Evolutionary conservation across 2,888 invertebrate species (phyloP).

Genomic region (Archaeoteleia sp.): DNA sequence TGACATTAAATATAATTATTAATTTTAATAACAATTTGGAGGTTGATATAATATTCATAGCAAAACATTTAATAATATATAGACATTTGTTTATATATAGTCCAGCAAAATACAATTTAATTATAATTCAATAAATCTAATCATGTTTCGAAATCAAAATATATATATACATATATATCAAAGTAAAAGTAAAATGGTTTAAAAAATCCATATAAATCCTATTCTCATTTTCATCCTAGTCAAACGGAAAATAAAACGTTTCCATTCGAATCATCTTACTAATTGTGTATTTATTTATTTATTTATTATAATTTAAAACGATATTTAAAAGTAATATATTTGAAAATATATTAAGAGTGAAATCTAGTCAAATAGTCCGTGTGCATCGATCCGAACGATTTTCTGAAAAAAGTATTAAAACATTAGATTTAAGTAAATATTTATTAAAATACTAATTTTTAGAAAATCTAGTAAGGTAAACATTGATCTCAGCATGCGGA

Average conservation of each 20-base stretch:
- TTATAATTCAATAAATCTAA: constrained; percentile 25
- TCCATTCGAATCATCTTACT: too few species aligned
- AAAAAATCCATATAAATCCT: too few species aligned
- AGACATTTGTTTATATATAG: too few species aligned
- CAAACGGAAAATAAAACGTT: too few species aligned
- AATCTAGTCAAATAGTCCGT: constrained; percentile 66
- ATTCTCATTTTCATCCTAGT: too few species aligned
- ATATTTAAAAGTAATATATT: constrained; percentile 44
- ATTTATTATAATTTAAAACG: neutral
- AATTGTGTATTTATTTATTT: neutral
- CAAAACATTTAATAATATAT: too few species aligned
- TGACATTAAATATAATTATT: too few species aligned
- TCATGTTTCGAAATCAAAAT: too few species aligned
- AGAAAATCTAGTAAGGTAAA: constrained; percentile 25
- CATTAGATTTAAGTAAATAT: constrained; percentile 2
- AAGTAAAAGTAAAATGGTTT: too few species aligned
- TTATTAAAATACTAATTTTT: neutral
- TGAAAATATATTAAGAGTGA: constrained; percentile 61
- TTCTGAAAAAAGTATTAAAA: constrained; percentile 12
- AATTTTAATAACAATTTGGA: too few species aligned
- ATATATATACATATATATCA: too few species aligned
- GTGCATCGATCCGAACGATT: constrained; percentile 65
- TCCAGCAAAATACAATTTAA: constrained; percentile 24
- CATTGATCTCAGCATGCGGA: constrained; percentile 33
- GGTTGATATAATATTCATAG: too few species aligned